These are phyloP conservation scores for Sarotherodon lohbergeri DNA, from an alignment of 2,113 vertebrate species.

Conservation along the genomic window DNA sequence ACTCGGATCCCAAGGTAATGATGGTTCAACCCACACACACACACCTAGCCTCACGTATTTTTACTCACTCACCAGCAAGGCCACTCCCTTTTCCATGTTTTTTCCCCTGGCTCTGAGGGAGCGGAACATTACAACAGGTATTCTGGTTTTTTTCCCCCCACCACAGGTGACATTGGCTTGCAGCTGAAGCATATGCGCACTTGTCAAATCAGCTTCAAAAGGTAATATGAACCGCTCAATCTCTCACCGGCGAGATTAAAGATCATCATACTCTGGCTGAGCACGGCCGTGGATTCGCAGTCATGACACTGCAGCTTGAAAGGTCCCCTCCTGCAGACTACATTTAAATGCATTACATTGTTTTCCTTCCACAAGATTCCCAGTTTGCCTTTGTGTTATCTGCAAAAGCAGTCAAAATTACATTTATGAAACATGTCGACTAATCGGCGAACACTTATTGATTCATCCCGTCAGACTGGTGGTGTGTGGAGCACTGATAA, in stretches of 20 bases:
- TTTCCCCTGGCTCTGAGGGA: not conserved
- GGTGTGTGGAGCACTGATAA: not conserved
- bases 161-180: constrained; percentile 6
- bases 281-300: not conserved
- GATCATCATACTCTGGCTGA: not conserved
- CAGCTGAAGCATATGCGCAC: not conserved
- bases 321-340: not conserved
- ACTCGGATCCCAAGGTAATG: constrained; percentile 36
- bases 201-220: constrained; percentile 51
- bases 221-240: not conserved
- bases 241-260: not conserved
- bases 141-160: fast-evolving
- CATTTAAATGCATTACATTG: not conserved
- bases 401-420: not conserved
- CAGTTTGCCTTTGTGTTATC: not conserved
- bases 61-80: not conserved
- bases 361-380: not conserved
- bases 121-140: not conserved
- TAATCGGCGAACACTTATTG: not conserved
- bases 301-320: not conserved
- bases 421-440: constrained; percentile 3
- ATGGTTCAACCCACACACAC: constrained; percentile 11
- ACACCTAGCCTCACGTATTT: not conserved
- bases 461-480: not conserved
- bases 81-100: not conserved